These are phyloP conservation scores for Myotis findleyi DNA, from an alignment of 2,797 vertebrate genomes.

Conservation along the genomic window DNA sequence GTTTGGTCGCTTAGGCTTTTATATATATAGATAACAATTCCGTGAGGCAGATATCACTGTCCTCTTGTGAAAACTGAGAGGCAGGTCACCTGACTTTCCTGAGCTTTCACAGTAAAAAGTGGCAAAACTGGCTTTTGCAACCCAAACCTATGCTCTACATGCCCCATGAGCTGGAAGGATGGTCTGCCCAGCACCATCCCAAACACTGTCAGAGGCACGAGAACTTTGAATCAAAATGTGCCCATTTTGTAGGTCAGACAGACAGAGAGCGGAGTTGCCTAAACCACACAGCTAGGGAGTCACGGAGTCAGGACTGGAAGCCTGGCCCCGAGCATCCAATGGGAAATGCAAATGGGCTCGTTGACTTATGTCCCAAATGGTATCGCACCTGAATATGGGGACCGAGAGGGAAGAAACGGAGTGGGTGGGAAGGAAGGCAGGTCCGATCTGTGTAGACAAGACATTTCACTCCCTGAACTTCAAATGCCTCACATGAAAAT, in stretches of 20 bases:
- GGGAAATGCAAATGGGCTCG: rapidly evolving
- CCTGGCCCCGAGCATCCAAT: rapidly evolving
- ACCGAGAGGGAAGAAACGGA: not conserved
- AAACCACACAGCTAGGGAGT: not conserved
- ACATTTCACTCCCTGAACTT: not conserved
- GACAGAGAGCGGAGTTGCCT: not conserved
- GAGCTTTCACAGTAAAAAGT: not conserved
- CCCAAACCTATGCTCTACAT: rapidly evolving
- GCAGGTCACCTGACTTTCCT: not conserved
- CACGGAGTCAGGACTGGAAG: not conserved
- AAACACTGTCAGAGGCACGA: not conserved
- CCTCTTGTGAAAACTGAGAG: not conserved
- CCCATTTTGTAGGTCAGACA: not conserved
- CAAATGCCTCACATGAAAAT: not conserved
- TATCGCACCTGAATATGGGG: rapidly evolving
- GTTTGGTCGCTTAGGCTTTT: too few species aligned
- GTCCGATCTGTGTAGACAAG: rapidly evolving
- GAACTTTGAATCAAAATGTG: not conserved
- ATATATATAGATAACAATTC: not conserved
- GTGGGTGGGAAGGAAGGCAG: not conserved
- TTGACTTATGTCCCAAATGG: not conserved
- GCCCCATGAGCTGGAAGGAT: not conserved
- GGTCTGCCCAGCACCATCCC: rapidly evolving
- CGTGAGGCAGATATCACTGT: rapidly evolving
- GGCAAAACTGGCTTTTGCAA: not conserved